A percentile compares a stretch with the other conserved stretches of the same genome.
phyloP scores from a whole-genome alignment of 2,113 vertebrate genomes.

The Tupaia chinensis region DNA sequence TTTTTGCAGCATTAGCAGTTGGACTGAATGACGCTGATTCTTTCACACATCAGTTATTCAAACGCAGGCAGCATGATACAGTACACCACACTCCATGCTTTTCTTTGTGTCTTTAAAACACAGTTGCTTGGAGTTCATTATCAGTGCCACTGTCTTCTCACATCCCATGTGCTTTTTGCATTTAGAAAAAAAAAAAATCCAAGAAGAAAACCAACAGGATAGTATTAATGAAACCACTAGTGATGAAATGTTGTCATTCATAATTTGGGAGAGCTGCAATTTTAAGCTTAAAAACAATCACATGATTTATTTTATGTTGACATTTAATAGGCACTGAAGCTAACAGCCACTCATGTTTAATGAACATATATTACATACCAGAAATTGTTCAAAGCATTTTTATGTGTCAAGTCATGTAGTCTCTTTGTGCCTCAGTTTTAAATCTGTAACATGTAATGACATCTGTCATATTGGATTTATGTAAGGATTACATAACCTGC shows the following conservation, averaged over 20 bases:
- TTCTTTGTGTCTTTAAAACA: neutral
- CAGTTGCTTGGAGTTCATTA: neutral
- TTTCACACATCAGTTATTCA: constrained; percentile 1
- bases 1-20: constrained; percentile 46
- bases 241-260: neutral
- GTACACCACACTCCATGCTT: neutral
- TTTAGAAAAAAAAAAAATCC: neutral
- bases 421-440: neutral
- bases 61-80: neutral
- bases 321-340: constrained; percentile 23
- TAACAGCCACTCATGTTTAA: neutral
- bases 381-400: neutral
- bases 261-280: constrained; percentile 9
- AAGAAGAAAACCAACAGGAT: constrained; percentile 25
- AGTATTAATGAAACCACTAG: neutral
- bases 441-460: neutral
- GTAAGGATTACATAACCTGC: neutral
- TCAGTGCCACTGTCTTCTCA: neutral
- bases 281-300: constrained; percentile 10
- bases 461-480: neutral
- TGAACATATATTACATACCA: neutral
- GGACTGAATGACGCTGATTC: constrained; percentile 38
- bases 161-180: neutral
- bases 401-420: neutral
- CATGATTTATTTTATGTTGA: neutral